phyloP scores from a whole-genome alignment of 2,888 invertebrate genomes.

The Chrysolina haemoptera region DNA sequence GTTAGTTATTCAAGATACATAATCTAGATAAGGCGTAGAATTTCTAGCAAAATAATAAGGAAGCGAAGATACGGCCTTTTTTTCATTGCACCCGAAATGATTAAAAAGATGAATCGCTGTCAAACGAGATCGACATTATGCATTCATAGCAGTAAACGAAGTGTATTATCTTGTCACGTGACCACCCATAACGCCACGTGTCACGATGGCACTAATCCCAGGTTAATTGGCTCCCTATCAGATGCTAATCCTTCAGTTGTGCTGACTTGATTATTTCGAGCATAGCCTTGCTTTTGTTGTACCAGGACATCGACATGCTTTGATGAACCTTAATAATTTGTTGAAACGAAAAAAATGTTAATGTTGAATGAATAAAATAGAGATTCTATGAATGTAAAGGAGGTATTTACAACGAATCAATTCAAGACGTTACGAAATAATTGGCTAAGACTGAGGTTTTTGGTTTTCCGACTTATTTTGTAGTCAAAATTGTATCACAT shows the following conservation, averaged over 20 bases:
- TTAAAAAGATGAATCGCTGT: constrained; percentile 24
- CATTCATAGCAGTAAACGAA: constrained; percentile 52
- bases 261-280: constrained; percentile 39
- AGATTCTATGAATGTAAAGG: no score
- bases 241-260: constrained; percentile 45
- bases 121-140: constrained; percentile 45
- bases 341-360: no score
- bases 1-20: no score
- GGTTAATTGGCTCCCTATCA: constrained; percentile 64
- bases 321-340: not conserved
- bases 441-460: no score
- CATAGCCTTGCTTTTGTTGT: constrained; percentile 16
- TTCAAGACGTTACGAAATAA: no score
- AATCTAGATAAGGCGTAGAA: no score
- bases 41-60: not conserved
- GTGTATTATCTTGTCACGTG: constrained; percentile 62
- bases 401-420: no score
- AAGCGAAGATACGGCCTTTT: not conserved
- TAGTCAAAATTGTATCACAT: no score
- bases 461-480: no score
- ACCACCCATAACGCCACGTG: constrained; percentile 65
- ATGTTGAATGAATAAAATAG: no score
- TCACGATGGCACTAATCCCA: constrained; percentile 62
- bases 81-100: not conserved
- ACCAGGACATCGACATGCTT: constrained; percentile 2